phyloP scores from a whole-genome alignment of 2,113 vertebrate genomes.

The Lethenteron camtschaticum region DNA sequence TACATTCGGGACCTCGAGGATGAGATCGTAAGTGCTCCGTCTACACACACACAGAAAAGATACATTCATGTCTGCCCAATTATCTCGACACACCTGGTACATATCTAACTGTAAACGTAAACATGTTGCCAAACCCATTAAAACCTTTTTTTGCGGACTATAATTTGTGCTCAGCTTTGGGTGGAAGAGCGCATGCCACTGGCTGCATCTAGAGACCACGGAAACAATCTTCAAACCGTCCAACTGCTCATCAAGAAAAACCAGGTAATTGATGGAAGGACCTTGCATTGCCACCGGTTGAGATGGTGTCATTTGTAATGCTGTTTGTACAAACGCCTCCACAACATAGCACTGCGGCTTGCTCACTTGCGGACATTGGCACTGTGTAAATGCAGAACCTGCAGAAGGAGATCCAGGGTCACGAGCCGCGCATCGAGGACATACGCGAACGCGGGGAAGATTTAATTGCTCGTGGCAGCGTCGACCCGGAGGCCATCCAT shows the following conservation, averaged over 20 bases:
- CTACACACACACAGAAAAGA: background rate
- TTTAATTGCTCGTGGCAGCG: conserved; percentile 18
- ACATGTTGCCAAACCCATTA: background rate
- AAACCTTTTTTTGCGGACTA: background rate
- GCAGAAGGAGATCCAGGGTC: conserved; percentile 86
- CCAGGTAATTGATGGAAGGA: conserved; percentile 29
- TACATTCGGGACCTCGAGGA: conserved; percentile 86
- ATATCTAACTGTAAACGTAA: background rate
- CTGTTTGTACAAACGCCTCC: too few species aligned
- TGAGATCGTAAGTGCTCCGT: conserved; percentile 50
- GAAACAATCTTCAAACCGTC: conserved; percentile 83
- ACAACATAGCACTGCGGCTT: too few species aligned
- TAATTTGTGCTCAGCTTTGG: conserved; percentile 29
- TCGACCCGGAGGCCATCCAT: conserved; percentile 33
- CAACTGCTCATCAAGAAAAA: conserved; percentile 96
- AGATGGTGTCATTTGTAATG: background rate
- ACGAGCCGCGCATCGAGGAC: conserved; percentile 71
- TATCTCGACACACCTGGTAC: fast-evolving
- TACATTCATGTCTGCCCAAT: background rate
- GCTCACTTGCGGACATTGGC: too few species aligned
- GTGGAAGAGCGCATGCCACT: conserved; percentile 70
- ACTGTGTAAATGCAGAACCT: conserved; percentile 34
- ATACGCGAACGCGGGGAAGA: conserved; percentile 48
- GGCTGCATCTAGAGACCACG: conserved; percentile 71
- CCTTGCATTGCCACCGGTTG: background rate